These are phyloP conservation scores for Tetranychus truncatus DNA, from an alignment of 2,888 invertebrate genomes.

Conservation along the genomic window DNA sequence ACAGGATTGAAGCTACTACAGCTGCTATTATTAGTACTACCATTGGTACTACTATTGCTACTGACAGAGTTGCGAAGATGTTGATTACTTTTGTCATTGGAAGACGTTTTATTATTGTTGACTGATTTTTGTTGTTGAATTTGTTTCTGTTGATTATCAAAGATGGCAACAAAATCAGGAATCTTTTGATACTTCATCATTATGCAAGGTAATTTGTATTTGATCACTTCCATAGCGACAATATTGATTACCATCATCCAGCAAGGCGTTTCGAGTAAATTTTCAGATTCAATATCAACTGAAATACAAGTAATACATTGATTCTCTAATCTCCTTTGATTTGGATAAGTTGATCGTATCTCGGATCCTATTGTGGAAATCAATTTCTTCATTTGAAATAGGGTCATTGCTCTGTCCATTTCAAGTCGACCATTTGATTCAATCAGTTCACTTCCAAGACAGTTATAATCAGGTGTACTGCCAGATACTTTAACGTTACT, in stretches of 20 bases:
- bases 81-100: too few species aligned
- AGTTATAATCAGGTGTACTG: slow-evolving; percentile 30
- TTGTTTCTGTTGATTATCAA: background rate
- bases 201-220: slow-evolving; percentile 38
- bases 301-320: slow-evolving; percentile 81
- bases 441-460: slow-evolving; percentile 62
- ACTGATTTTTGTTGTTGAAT: background rate
- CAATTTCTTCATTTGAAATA: slow-evolving; percentile 91
- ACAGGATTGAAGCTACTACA: background rate
- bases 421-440: slow-evolving; percentile 68
- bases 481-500: slow-evolving; percentile 60
- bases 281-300: slow-evolving; percentile 71
- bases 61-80: too few species aligned
- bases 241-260: slow-evolving; percentile 95
- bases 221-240: slow-evolving; percentile 90
- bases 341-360: slow-evolving; percentile 58
- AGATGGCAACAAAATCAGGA: slow-evolving; percentile 10
- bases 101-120: too few species aligned
- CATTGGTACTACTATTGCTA: too few species aligned
- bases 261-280: slow-evolving; percentile 80
- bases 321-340: slow-evolving; percentile 66
- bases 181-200: slow-evolving; percentile 2
- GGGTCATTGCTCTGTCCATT: slow-evolving; percentile 78
- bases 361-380: slow-evolving; percentile 78
- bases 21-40: background rate